phyloP scores from a whole-genome alignment of 2,888 invertebrate genomes.

The Biston stratarius region DNA sequence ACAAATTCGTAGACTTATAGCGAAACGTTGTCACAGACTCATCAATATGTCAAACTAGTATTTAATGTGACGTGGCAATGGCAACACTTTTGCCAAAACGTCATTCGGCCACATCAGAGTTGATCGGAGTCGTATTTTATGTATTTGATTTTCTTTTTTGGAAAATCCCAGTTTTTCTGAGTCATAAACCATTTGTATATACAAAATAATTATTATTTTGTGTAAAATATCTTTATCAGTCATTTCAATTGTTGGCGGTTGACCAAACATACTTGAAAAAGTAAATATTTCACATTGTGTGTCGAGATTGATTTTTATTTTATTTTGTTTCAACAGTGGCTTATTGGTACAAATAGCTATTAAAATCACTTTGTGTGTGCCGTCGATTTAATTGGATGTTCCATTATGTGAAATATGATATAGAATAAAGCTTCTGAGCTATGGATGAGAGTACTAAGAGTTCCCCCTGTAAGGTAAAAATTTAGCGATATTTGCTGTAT shows the following conservation, averaged over 20 bases:
- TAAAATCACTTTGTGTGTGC: constrained; percentile 74
- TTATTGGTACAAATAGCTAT: constrained; percentile 81
- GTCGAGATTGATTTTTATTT: constrained; percentile 80
- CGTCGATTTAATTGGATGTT: constrained; percentile 72
- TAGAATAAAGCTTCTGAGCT: constrained; percentile 73
- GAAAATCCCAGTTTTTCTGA: constrained; percentile 51
- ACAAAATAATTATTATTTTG: constrained; percentile 28
- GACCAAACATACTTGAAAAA: constrained; percentile 58
- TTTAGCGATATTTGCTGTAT: constrained; percentile 64
- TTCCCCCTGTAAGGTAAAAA: constrained; percentile 84
- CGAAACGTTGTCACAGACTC: too few species aligned
- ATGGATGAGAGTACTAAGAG: constrained; percentile 82
- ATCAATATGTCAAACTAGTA: neutral
- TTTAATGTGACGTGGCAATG: constrained; percentile 7
- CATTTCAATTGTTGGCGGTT: constrained; percentile 55
- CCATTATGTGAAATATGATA: constrained; percentile 78
- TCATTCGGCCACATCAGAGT: constrained; percentile 54
- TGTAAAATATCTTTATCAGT: constrained; percentile 44
- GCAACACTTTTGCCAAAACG: constrained; percentile 22
- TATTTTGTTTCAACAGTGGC: constrained; percentile 80
- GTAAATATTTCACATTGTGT: constrained; percentile 80
- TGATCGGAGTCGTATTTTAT: constrained; percentile 16
- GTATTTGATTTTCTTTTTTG: constrained; percentile 50
- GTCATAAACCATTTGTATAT: constrained; percentile 17
- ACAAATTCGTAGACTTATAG: too few species aligned